Evolutionary conservation across 2,888 invertebrate genomes (phyloP).

Genomic region (Leptopilina syphax): DNA sequence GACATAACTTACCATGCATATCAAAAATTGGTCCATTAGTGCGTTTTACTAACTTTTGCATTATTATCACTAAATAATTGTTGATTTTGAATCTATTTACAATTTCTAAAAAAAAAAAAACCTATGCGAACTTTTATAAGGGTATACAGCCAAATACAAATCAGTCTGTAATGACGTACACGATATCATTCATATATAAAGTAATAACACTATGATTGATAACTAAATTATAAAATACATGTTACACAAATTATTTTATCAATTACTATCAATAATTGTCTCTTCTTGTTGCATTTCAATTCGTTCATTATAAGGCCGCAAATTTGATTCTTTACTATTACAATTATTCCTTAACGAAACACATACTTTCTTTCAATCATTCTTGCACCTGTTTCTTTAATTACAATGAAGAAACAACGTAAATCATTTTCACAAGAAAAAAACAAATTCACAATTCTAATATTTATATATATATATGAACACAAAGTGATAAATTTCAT

Average conservation of each 20-base stretch:
- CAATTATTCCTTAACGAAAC: conserved; percentile 1
- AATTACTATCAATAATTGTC: background rate
- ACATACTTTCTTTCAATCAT: conserved; percentile 13
- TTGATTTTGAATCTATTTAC: conserved; percentile 33
- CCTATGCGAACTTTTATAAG: conserved; percentile 21
- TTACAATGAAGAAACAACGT: conserved; percentile 8
- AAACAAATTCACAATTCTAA: background rate
- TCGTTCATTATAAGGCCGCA: conserved; percentile 15
- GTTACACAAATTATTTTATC: background rate
- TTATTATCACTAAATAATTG: conserved; percentile 11
- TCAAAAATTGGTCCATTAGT: conserved; percentile 27
- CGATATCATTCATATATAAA: background rate
- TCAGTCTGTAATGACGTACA: conserved; percentile 15
- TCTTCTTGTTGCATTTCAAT: conserved; percentile 13
- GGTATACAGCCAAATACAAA: conserved; percentile 26
- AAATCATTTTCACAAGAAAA: background rate
- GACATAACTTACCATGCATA: conserved; percentile 26
- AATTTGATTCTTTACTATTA: conserved; percentile 18
- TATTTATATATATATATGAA: background rate
- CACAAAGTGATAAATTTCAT: background rate
- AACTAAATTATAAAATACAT: conserved; percentile 10
- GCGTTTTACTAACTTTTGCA: conserved; percentile 31
- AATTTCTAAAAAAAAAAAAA: conserved; percentile 12
- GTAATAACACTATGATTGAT: background rate
- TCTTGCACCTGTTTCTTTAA: background rate